Evolutionary conservation across 2,888 invertebrate genomes (phyloP).

Genomic region (Drosophila putrida): DNA sequence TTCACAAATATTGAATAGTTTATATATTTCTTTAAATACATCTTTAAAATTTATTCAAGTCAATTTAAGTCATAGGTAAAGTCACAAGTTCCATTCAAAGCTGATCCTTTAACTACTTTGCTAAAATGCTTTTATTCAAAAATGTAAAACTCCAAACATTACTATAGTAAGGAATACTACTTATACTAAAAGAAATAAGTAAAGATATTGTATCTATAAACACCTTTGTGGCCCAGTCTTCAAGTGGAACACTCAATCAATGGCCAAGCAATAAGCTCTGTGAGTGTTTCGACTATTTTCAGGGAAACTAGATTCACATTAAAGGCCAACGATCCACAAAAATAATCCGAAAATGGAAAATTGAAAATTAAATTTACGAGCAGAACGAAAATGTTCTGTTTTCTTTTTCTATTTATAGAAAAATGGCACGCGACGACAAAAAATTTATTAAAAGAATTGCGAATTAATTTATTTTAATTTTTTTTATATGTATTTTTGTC

Average conservation of each 20-base stretch:
- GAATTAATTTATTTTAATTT: constrained; percentile 10
- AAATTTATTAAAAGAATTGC: not conserved
- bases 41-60: no score
- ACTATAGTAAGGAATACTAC: no score
- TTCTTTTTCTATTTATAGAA: constrained; percentile 50
- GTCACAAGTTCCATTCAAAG: no score
- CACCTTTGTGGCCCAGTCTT: not conserved
- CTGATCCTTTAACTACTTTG: no score
- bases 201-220: not conserved
- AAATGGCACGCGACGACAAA: constrained; percentile 55
- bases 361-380: constrained; percentile 10
- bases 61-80: no score
- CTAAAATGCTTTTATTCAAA: no score
- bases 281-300: not conserved
- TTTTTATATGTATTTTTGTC: not conserved
- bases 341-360: constrained; percentile 24
- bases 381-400: not conserved
- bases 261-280: not conserved
- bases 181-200: no score
- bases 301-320: constrained; percentile 2
- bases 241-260: constrained; percentile 22
- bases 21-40: no score
- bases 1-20: no score
- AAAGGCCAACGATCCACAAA: constrained; percentile 42
- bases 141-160: no score